These are phyloP conservation scores for Danio jaintianensis DNA, from an alignment of 2,797 vertebrate species.

Conservation along the genomic window DNA sequence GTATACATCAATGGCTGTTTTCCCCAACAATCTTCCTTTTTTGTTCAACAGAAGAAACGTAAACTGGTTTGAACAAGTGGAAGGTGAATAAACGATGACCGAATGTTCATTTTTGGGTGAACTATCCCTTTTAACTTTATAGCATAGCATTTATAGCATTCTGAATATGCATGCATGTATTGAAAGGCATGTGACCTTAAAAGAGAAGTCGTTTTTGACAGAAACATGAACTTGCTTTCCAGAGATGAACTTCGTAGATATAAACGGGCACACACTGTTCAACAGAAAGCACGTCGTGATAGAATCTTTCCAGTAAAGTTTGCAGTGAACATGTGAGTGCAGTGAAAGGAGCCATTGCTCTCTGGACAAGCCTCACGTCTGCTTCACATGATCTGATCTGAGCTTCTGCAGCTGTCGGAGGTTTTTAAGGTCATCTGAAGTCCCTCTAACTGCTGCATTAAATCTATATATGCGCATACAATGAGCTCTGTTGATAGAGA, in stretches of 20 bases:
- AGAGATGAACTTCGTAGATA: neutral
- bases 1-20: no score
- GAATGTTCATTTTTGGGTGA: no score
- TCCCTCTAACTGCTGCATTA: neutral
- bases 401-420: neutral
- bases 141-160: no score
- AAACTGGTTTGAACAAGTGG: no score
- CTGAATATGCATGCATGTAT: no score
- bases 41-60: no score
- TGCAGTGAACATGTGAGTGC: neutral
- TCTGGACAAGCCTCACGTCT: neutral
- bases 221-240: neutral
- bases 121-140: no score
- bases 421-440: constrained; percentile 7
- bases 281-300: neutral
- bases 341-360: constrained; percentile 11
- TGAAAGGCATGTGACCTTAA: neutral
- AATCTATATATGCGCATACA: neutral
- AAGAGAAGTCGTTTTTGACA: no score
- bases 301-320: neutral
- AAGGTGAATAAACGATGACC: no score
- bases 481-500: neutral
- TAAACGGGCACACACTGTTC: neutral
- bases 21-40: no score
- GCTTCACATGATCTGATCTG: constrained; percentile 22